Percentiles rank a stretch among this genome's conserved stretches.
Evolutionary conservation across 2,113 vertebrate species (phyloP).

Genomic region (Pelodiscus sinensis): DNA sequence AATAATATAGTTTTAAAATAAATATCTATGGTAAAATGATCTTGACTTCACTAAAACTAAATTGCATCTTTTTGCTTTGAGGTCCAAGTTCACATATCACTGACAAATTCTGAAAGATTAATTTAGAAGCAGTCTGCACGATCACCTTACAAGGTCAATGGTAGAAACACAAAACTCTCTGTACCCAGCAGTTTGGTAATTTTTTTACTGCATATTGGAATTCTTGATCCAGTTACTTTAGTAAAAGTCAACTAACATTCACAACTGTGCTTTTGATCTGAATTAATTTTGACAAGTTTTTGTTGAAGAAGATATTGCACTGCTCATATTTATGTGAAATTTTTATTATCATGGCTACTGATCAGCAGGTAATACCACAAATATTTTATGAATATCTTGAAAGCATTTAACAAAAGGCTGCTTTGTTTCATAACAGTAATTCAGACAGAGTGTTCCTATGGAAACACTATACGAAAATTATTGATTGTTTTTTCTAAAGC

Average conservation of each 20-base stretch:
- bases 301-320: slow-evolving; percentile 45
- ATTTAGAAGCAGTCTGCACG: slow-evolving; percentile 54
- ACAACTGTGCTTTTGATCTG: slow-evolving; percentile 51
- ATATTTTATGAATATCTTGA: slow-evolving; percentile 22
- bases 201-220: slow-evolving; percentile 43
- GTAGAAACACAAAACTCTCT: slow-evolving; percentile 33
- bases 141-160: slow-evolving; percentile 63
- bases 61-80: slow-evolving; percentile 12
- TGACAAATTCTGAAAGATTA: slow-evolving; percentile 59
- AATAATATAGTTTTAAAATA: not conserved
- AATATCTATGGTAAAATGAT: slow-evolving; percentile 23
- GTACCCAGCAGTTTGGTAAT: slow-evolving; percentile 52
- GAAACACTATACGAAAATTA: slow-evolving; percentile 15
- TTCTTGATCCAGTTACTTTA: slow-evolving; percentile 37
- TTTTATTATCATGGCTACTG: slow-evolving; percentile 42
- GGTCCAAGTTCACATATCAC: slow-evolving; percentile 57
- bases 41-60: slow-evolving; percentile 14
- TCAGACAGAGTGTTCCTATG: not conserved
- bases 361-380: slow-evolving; percentile 41
- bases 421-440: slow-evolving; percentile 18
- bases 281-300: slow-evolving; percentile 65
- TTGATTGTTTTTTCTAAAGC: not conserved
- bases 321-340: slow-evolving; percentile 41
- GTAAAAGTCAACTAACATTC: slow-evolving; percentile 37
- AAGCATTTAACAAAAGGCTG: slow-evolving; percentile 27